Evolutionary conservation across 2,797 vertebrate genomes (phyloP).

Genomic region (Dromococcyx pavoninus): DNA sequence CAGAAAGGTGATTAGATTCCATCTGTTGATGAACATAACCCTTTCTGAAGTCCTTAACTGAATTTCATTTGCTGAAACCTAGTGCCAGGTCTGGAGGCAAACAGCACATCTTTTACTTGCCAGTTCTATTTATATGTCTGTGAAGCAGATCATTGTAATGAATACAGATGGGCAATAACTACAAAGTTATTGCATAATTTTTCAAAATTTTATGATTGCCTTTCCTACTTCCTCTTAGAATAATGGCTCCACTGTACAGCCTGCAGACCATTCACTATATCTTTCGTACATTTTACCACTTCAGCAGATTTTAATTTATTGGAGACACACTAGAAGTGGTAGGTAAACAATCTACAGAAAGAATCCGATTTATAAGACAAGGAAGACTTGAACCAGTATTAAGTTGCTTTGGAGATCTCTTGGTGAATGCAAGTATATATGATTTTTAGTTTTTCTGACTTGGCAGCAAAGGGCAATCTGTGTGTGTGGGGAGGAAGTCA

Average conservation of each 20-base stretch:
- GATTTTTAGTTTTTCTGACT: conserved; percentile 44
- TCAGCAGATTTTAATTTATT: conserved; percentile 79
- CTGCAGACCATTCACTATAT: conserved; percentile 66
- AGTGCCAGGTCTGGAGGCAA: conserved; percentile 36
- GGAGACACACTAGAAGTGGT: conserved; percentile 75
- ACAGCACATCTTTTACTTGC: conserved; percentile 65
- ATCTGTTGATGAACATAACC: conserved; percentile 9
- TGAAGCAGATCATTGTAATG: conserved; percentile 80
- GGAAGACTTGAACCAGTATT: conserved; percentile 50
- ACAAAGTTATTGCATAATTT: conserved; percentile 81
- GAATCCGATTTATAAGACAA: conserved; percentile 71
- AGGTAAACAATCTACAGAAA: conserved; percentile 73
- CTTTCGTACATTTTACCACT: conserved; percentile 71
- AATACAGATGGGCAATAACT: conserved; percentile 78
- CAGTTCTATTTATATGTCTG: conserved; percentile 73
- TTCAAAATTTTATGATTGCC: conserved; percentile 80
- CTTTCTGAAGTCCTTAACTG: conserved; percentile 25
- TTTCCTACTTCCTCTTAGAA: conserved; percentile 74
- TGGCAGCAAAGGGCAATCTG: conserved; percentile 45
- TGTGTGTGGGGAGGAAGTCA: conserved; percentile 60
- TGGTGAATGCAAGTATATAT: conserved; percentile 27
- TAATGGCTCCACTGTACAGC: conserved; percentile 77
- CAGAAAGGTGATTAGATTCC: not conserved
- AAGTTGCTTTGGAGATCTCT: conserved; percentile 65
- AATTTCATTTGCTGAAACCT: conserved; percentile 56